Conservation (phyloP, 2,888 invertebrate genomes). For the Callimorpha dominula region DNA sequence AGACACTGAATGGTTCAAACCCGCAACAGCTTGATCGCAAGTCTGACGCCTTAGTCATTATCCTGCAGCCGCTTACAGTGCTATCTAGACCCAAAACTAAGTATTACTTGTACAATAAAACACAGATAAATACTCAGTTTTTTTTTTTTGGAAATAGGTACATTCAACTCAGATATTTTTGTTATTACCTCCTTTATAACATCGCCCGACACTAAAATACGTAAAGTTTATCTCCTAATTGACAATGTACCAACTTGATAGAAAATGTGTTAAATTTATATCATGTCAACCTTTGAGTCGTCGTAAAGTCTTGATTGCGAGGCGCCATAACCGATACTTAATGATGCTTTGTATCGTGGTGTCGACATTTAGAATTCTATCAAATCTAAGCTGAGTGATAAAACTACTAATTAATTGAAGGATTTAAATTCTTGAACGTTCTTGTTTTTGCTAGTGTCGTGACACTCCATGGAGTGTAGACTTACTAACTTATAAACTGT, state of each 20-base stretch:
- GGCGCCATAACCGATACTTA: slow-evolving; percentile 25
- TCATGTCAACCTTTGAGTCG: slow-evolving; percentile 41
- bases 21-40: no score
- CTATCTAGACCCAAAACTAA: no score
- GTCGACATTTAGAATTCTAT: background rate
- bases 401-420: background rate
- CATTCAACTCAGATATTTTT: no score
- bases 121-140: no score
- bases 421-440: background rate
- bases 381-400: background rate
- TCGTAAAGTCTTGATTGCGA: slow-evolving; percentile 30
- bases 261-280: slow-evolving; percentile 24
- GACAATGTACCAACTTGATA: background rate
- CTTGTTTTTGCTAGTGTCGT: background rate
- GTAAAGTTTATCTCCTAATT: background rate
- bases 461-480: no score
- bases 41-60: no score
- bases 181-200: background rate
- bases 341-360: background rate
- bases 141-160: no score
- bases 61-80: no score
- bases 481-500: no score
- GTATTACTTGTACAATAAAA: no score
- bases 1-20: no score
- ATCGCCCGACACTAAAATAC: background rate